These are phyloP conservation scores for Cichladusa arquata DNA, from an alignment of 2,113 vertebrate species.

Conservation along the genomic window DNA sequence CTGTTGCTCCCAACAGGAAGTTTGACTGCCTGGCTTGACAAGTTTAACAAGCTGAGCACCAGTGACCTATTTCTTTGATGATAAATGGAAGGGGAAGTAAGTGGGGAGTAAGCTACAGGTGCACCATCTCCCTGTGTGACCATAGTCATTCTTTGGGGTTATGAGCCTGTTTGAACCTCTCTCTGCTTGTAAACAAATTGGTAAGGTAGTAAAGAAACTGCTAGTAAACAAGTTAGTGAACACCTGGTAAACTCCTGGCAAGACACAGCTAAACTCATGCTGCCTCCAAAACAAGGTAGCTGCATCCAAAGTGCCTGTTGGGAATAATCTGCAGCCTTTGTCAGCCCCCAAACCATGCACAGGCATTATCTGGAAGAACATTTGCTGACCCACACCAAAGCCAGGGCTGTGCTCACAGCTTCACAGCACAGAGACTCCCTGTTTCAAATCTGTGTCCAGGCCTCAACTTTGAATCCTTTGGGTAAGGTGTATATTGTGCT, in stretches of 20 bases:
- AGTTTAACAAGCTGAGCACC: not conserved
- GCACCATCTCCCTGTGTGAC: not conserved
- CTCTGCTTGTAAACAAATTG: not conserved
- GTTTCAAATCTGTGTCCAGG: not conserved
- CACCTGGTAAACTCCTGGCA: not conserved
- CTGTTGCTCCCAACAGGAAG: not conserved
- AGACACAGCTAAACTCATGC: not conserved
- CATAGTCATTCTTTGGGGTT: not conserved
- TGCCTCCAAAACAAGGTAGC: not conserved
- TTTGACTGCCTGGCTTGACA: not conserved
- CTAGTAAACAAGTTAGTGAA: not conserved
- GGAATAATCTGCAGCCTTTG: not conserved
- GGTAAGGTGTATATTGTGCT: not conserved
- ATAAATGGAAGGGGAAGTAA: not conserved
- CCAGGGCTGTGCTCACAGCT: not conserved
- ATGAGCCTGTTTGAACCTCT: not conserved
- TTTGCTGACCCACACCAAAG: not conserved
- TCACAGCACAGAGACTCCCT: not conserved
- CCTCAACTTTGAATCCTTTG: not conserved
- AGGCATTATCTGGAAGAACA: fast-evolving
- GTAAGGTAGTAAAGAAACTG: not conserved
- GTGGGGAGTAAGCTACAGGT: not conserved
- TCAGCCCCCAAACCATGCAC: not conserved
- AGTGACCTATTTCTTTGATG: not conserved
- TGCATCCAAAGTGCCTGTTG: not conserved